Evolutionary conservation across 2,113 vertebrate species (phyloP).

Genomic region (Lathamus discolor): DNA sequence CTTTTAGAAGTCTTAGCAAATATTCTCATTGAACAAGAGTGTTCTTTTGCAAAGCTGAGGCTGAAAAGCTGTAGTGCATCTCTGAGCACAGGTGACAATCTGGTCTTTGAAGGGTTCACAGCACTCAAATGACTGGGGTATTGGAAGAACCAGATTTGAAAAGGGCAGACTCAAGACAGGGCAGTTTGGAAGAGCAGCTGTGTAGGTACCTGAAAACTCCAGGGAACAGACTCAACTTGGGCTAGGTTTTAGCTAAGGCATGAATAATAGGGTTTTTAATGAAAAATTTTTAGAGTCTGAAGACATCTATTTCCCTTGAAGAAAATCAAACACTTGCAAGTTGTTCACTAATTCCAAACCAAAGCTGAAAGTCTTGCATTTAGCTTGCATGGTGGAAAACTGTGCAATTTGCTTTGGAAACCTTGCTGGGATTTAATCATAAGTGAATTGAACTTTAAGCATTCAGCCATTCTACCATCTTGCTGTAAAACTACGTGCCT

Average conservation of each 20-base stretch:
- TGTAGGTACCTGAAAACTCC: not conserved
- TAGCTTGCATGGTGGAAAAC: not conserved
- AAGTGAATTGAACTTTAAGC: not conserved
- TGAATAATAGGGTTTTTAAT: not conserved
- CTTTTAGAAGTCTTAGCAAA: not conserved
- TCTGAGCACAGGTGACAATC: not conserved
- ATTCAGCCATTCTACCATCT: not conserved
- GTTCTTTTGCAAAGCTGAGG: not conserved
- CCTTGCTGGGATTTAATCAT: not conserved
- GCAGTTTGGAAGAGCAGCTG: not conserved
- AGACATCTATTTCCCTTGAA: not conserved
- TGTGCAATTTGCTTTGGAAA: not conserved
- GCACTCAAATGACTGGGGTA: not conserved
- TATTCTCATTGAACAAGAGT: not conserved
- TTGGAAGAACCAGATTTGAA: not conserved
- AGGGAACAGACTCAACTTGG: not conserved
- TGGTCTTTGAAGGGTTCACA: not conserved
- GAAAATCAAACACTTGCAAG: not conserved
- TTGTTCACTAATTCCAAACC: not conserved
- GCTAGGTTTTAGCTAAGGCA: not conserved
- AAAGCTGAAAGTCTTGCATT: not conserved
- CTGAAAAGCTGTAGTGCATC: not conserved
- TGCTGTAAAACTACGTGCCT: not conserved
- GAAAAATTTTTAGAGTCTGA: not conserved
- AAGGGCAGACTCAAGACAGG: not conserved